Conservation (phyloP, 1,140 invertebrate species). For the Macrosteles quadrilineatus region DNA sequence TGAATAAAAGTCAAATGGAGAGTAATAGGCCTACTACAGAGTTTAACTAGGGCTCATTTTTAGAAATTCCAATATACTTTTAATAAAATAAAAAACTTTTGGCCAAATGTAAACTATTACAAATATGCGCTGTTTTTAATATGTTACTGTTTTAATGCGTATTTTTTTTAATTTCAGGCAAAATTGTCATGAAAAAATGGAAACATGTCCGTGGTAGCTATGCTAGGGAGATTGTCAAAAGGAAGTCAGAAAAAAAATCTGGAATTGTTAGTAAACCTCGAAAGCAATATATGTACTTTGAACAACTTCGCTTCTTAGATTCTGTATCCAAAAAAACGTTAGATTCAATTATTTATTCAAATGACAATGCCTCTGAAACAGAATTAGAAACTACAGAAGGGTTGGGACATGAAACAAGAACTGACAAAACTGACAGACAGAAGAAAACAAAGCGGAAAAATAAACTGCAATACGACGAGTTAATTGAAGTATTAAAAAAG, state of each 20-base stretch:
- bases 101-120: not conserved
- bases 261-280: not conserved
- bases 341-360: too few relatives aligned
- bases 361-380: not conserved
- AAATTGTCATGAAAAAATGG: not conserved
- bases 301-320: not conserved
- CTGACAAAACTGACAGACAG: not conserved
- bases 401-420: not conserved
- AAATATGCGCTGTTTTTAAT: not conserved
- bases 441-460: not conserved
- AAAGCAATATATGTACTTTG: constrained; percentile 2
- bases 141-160: not conserved
- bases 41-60: too few relatives aligned
- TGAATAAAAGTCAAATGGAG: too few relatives aligned
- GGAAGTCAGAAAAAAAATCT: not conserved
- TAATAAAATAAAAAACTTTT: not conserved
- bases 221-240: not conserved
- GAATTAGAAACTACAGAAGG: not conserved
- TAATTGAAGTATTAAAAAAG: not conserved
- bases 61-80: too few relatives aligned
- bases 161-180: not conserved
- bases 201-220: not conserved
- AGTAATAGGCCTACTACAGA: not conserved
- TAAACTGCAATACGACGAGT: not conserved
- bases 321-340: not conserved